A percentile compares a stretch with the other conserved stretches of the same genome.
phyloP scores from a whole-genome alignment of 2,113 vertebrate genomes.

The Rhea pennata region DNA sequence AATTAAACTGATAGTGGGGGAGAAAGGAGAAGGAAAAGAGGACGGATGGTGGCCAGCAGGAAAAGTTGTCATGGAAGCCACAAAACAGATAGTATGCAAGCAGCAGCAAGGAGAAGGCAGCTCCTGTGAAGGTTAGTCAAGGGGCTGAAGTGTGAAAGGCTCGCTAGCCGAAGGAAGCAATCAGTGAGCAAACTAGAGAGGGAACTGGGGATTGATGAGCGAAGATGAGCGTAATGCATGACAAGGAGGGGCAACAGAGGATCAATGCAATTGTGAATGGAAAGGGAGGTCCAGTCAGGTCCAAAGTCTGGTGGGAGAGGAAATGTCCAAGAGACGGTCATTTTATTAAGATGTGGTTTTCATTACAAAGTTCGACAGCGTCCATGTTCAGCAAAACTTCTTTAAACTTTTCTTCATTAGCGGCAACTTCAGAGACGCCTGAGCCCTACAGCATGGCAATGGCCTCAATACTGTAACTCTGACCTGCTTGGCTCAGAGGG shows the following conservation, averaged over 20 bases:
- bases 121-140: neutral
- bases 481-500: constrained; percentile 56
- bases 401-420: neutral
- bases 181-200: neutral
- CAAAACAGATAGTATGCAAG: neutral
- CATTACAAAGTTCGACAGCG: neutral
- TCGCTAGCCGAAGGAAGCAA: neutral
- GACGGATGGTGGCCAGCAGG: neutral
- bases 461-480: constrained; percentile 55
- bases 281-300: neutral
- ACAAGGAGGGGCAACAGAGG: neutral
- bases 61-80: neutral
- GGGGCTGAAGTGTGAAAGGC: neutral
- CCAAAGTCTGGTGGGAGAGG: neutral
- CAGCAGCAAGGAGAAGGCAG: neutral
- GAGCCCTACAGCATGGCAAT: constrained; percentile 19
- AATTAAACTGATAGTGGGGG: neutral
- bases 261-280: neutral
- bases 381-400: constrained; percentile 17
- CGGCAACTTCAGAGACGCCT: constrained; percentile 34
- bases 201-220: neutral
- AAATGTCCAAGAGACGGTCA: neutral
- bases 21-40: neutral
- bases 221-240: neutral
- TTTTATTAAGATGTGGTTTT: neutral